A percentile compares a stretch with the other conserved stretches of the same genome.
Evolutionary conservation across 2,888 invertebrate species (phyloP).

Genomic region (Lydus trimaculatus): DNA sequence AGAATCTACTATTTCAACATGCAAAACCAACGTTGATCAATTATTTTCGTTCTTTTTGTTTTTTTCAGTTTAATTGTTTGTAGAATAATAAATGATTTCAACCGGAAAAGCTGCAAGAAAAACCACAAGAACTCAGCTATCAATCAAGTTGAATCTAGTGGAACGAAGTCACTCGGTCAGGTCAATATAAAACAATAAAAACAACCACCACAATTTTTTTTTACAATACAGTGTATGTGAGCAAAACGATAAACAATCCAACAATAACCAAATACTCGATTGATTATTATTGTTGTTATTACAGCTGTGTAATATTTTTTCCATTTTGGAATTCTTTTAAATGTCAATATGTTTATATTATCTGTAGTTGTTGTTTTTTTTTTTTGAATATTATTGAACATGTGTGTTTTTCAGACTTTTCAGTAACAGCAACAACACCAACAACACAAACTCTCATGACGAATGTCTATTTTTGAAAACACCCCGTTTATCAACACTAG

Average conservation of each 20-base stretch:
- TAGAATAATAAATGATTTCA: background rate
- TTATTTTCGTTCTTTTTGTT: background rate
- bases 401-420: background rate
- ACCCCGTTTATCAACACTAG: conserved; percentile 43
- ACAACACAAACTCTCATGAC: conserved; percentile 29
- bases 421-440: background rate
- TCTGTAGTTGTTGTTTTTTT: background rate
- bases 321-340: conserved; percentile 2
- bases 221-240: background rate
- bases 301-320: background rate
- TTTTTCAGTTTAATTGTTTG: background rate
- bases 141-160: conserved; percentile 1
- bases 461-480: conserved; percentile 42
- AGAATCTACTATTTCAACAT: background rate
- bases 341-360: background rate
- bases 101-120: conserved; percentile 1
- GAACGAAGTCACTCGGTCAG: conserved; percentile 2
- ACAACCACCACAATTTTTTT: background rate
- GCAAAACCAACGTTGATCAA: background rate
- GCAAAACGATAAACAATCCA: background rate
- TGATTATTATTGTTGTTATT: background rate
- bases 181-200: background rate
- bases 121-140: conserved; percentile 2
- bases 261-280: background rate
- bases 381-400: background rate